A percentile compares a stretch with the other conserved stretches of the same genome.
These are phyloP conservation scores for Orthosia incerta DNA, from an alignment of 2,888 invertebrate genomes.

Conservation along the genomic window DNA sequence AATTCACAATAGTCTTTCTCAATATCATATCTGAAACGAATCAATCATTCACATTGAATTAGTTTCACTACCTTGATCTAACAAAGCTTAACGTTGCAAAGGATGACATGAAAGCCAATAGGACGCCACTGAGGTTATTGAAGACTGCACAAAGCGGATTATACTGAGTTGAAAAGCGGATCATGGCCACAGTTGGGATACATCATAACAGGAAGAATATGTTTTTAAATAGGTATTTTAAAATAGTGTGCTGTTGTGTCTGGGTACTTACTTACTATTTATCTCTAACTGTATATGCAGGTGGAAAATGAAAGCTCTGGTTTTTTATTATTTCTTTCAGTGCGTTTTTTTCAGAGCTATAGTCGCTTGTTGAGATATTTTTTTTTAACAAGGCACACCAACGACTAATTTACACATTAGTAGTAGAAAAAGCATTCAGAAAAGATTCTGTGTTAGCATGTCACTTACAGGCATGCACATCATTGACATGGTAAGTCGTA, in stretches of 20 bases:
- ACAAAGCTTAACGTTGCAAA: neutral
- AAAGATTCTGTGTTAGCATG: no score
- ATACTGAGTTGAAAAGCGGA: constrained; percentile 24
- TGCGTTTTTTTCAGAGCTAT: neutral
- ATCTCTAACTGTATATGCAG: neutral
- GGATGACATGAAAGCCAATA: neutral
- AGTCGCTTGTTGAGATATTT: no score
- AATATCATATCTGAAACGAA: neutral
- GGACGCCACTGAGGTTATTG: constrained; percentile 1
- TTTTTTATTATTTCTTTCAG: neutral
- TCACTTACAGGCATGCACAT: no score
- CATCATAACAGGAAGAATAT: constrained; percentile 34
- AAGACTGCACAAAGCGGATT: constrained; percentile 22
- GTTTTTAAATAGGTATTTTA: constrained; percentile 28
- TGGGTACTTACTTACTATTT: constrained; percentile 8
- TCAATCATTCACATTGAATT: constrained; percentile 4
- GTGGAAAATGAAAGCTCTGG: neutral
- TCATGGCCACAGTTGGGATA: constrained; percentile 49
- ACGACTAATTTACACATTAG: no score
- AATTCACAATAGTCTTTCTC: neutral
- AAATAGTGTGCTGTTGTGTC: constrained; percentile 34
- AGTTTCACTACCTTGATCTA: neutral
- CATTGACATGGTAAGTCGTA: no score
- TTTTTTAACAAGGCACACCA: no score
- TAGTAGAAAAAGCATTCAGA: no score